These are phyloP conservation scores for Aramus guarauna DNA, from an alignment of 2,113 vertebrate species.

Conservation along the genomic window DNA sequence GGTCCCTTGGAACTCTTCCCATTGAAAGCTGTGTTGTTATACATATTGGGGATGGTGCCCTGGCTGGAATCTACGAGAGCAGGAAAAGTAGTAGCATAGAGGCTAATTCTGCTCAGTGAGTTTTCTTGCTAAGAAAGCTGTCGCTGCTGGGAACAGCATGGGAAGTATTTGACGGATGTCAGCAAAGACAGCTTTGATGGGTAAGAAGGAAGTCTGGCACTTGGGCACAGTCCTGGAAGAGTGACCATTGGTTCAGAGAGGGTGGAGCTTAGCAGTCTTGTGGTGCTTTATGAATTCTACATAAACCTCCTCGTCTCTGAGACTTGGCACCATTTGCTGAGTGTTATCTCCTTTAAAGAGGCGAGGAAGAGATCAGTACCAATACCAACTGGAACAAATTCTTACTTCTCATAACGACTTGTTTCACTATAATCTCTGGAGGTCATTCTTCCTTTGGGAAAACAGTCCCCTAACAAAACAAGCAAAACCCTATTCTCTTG, in stretches of 20 bases:
- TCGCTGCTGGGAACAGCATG: background rate
- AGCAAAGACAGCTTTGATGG: background rate
- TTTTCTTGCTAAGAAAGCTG: background rate
- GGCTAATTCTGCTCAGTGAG: background rate
- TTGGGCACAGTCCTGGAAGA: background rate
- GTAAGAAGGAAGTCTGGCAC: background rate
- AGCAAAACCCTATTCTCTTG: background rate
- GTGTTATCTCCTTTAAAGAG: background rate
- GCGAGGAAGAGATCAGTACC: background rate
- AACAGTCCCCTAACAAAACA: background rate
- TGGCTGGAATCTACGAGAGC: background rate
- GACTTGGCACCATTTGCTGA: background rate
- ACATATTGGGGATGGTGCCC: accelerated
- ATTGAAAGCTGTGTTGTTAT: background rate
- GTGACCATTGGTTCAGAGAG: background rate
- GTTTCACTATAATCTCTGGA: background rate
- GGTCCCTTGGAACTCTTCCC: background rate
- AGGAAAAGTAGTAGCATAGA: background rate
- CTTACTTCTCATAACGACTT: background rate
- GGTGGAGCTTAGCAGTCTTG: background rate
- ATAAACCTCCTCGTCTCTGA: background rate
- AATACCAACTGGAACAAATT: background rate
- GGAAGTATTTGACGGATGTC: accelerated
- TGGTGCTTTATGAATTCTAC: background rate
- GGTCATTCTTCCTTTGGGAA: background rate